Evolutionary conservation across 2,888 invertebrate species (phyloP), one percentile per base, ranked within the genome.

Genomic region (Ferrisia virgata): DNA sequence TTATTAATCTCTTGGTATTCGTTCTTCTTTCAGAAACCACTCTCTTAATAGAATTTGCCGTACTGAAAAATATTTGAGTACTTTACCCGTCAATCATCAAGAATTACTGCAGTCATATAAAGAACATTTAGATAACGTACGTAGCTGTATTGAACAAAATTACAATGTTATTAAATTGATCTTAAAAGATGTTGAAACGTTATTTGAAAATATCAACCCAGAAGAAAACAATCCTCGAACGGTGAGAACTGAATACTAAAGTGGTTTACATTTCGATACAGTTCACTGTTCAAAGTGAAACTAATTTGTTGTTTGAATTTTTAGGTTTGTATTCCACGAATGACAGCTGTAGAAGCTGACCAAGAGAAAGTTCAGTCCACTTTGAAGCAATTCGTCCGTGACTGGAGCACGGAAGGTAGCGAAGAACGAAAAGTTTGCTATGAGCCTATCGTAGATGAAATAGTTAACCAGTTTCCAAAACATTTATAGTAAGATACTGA

Each of bases 351-450:
- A 33, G 85, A 85, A 84, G n/a, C 85, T 5, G 87, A 87, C 53
- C 80, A 87, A 80, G 87, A 87, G 81, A 87, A 98, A 91, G 96
- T 98, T 43, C 95, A 96, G 88, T 95, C 96, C 22, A 96, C 97
- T 2, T 90, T 99, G 86, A 97, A 98, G 88, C 98, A 99, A 89
- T 92, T 99, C 87, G 96, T 96, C n/a, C 91, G 99, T 0, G 99
- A 99, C 88, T 99, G 99, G 99, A 96, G 96, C 87, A 90, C 90
- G 0, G 93, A 94, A 86, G 98, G 98, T 0, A 92, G 92, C 0
- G 90, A 91, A 36, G 98, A 99, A 89, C 90, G 98, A 36, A 91
- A 92, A 53, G 93, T 95, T 84, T 97, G 97, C 87, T 99, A 98
- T 88, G 92, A 92, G 86, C 98, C 97, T 0, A 95, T 99, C 76